Evolutionary conservation across 2,888 invertebrate species (phyloP).

Genomic region (Phaonia tiefii): DNA sequence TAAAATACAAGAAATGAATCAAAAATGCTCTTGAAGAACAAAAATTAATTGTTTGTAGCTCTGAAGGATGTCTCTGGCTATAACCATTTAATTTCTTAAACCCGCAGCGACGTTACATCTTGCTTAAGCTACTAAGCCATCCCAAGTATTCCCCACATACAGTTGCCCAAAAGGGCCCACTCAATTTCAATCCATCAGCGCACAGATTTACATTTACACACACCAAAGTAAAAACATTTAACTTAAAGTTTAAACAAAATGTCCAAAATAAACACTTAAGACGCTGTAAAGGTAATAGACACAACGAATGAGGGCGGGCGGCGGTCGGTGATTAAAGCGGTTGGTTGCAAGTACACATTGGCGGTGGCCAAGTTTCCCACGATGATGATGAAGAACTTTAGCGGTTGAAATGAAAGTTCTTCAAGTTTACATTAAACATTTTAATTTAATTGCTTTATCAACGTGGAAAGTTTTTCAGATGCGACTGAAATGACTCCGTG

Average conservation of each 20-base stretch:
- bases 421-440: conserved; percentile 59
- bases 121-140: too few relatives aligned
- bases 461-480: background rate
- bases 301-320: background rate
- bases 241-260: conserved; percentile 50
- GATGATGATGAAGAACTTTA: conserved; percentile 42
- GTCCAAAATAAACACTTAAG: conserved; percentile 23
- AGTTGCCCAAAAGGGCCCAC: too few relatives aligned
- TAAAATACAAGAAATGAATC: too few relatives aligned
- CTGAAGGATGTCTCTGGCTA: too few relatives aligned
- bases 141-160: too few relatives aligned
- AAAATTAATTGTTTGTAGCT: too few relatives aligned
- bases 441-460: conserved; percentile 61
- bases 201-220: background rate
- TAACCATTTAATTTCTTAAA: too few relatives aligned
- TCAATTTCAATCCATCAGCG: background rate
- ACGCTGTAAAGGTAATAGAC: background rate
- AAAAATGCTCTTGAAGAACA: too few relatives aligned
- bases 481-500: background rate
- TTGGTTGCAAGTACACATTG: conserved; percentile 10
- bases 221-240: conserved; percentile 42
- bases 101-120: too few relatives aligned
- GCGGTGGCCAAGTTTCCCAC: conserved; percentile 35
- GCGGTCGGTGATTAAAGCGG: conserved; percentile 20
- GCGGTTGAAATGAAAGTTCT: conserved; percentile 48